These are phyloP conservation scores for Hipparchia sbordonii DNA, from an alignment of 2,888 invertebrate genomes.

Conservation along the genomic window DNA sequence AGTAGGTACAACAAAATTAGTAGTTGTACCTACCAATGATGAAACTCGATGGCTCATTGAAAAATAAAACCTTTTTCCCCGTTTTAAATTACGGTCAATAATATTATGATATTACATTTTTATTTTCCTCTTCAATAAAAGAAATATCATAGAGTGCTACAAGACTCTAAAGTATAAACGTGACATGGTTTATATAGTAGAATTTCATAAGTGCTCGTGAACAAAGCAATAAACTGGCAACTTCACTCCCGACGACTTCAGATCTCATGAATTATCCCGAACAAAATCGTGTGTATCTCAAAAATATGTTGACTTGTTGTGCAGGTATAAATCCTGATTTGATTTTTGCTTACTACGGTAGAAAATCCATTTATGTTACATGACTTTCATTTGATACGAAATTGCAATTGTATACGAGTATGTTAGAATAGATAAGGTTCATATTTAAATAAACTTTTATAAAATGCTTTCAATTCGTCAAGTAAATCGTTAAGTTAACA, in stretches of 20 bases:
- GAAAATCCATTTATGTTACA: background rate
- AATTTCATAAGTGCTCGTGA: constrained; percentile 2
- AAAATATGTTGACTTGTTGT: background rate
- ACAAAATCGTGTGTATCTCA: background rate
- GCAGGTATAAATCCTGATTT: background rate
- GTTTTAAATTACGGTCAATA: background rate
- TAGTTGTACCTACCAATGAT: too few relatives aligned
- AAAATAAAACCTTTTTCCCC: background rate
- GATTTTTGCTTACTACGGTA: background rate
- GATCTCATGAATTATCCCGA: background rate
- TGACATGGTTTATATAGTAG: constrained; percentile 6
- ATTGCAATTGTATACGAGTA: background rate
- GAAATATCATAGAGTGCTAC: constrained; percentile 5
- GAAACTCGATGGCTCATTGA: background rate
- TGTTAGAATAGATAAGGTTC: too few relatives aligned
- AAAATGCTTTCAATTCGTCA: too few relatives aligned
- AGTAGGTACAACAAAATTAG: too few relatives aligned
- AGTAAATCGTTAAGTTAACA: too few relatives aligned
- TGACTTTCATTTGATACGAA: constrained; percentile 1
- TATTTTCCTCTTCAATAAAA: background rate
- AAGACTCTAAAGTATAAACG: constrained; percentile 2
- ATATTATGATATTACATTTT: background rate
- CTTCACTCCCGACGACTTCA: background rate
- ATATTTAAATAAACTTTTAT: too few relatives aligned
- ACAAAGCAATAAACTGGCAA: constrained; percentile 19